Evolutionary conservation across 2,888 invertebrate species (phyloP), one percentile per base, ranked within the genome.

Genomic region (Congeria kusceri): DNA sequence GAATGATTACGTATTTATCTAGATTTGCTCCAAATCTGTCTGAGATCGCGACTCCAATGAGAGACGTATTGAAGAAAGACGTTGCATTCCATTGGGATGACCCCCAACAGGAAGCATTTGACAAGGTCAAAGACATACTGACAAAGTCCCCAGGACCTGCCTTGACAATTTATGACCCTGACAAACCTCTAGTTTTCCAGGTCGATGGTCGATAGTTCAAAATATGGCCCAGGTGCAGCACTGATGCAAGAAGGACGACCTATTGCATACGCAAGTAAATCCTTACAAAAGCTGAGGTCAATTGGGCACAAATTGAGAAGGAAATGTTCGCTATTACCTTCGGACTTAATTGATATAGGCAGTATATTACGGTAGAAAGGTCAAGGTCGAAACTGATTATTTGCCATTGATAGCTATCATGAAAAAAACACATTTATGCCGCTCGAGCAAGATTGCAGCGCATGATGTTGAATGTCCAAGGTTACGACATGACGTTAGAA

Each of bases 201-300:
- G 68, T 72, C 63, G n/a, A n/a, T n/a, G n/a, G n/a, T n/a, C n/a
- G 83, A 87, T 63, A 68, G 76, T 1, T 72, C 69, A 1, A 28
- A 73, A 39, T 46, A 44, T n/a, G 84, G 86, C 18, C 27, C 81
- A 13, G 84, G 83, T 11, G 77, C 81, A 23, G 77, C 77, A 15
- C 29, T 87, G 5, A 28, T 87, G 27, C 87, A 85, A 49, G 80
- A 80, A 18, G 77, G 77, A 25, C 71, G 83, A 47, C 84, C 84
- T n/a, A 61, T 86, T 25, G 74, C 65, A 5, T 86, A 85, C 71
- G 83, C 84, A 15, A 74, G 74, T 13, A 57, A 80, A 32, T 29
- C 85, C 44, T 87, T 3, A 83, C 76, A 7, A 53, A 71, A 25
- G 65, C 80, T 13, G 80, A 83, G 62, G 44, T 57, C 32, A 76